A percentile compares a stretch with the other conserved stretches of the same genome.
phyloP scores from a whole-genome alignment of 2,797 vertebrate species.

The Crocidura indochinensis region DNA sequence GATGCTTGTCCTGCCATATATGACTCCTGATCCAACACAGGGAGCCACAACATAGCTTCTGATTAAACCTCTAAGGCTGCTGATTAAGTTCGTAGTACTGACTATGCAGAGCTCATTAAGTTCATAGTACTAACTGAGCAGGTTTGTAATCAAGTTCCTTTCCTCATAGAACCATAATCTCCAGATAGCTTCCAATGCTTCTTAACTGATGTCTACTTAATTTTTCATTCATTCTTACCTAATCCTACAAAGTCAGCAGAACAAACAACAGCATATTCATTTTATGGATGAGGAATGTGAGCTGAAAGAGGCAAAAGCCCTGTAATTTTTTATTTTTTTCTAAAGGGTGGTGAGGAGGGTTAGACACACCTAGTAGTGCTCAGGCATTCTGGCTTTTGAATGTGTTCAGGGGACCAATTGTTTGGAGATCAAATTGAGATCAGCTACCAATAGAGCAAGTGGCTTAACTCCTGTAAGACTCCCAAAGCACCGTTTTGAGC shows the following conservation, averaged over 20 bases:
- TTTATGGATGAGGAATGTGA: conserved; percentile 40
- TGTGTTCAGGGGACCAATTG: no score
- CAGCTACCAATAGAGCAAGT: no score
- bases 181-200: conserved; percentile 31
- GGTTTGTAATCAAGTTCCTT: no score
- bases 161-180: background rate
- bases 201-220: conserved; percentile 28
- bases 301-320: background rate
- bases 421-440: no score
- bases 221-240: conserved; percentile 48
- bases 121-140: no score
- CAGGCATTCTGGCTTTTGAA: no score
- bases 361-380: no score
- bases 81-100: no score
- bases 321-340: no score
- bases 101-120: no score
- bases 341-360: no score
- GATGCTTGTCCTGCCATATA: background rate
- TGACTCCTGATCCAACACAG: background rate
- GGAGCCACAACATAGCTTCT: background rate
- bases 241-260: conserved; percentile 21
- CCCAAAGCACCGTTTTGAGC: background rate
- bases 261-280: conserved; percentile 18
- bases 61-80: background rate
- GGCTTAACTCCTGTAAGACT: no score